Conservation (phyloP, 2,797 vertebrate genomes). For the Neomorphus geoffroyi region DNA sequence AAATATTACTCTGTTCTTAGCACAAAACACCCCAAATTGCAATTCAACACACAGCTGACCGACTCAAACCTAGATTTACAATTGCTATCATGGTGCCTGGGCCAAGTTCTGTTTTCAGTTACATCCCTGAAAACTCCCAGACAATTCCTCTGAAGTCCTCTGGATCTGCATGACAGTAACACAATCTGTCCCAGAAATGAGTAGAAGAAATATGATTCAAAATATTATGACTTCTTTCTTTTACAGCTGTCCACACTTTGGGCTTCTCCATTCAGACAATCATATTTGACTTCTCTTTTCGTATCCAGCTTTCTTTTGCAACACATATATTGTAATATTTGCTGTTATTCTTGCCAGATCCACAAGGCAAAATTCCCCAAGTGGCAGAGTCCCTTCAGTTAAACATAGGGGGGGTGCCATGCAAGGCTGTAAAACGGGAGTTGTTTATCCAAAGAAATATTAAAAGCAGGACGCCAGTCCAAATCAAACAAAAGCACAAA, state of each 20-base stretch:
- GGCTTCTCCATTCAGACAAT: background rate
- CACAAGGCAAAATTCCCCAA: conserved; percentile 7
- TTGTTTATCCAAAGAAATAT: conserved; percentile 61
- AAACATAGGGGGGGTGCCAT: background rate
- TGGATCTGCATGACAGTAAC: background rate
- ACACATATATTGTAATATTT: background rate
- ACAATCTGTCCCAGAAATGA: background rate
- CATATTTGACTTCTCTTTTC: background rate
- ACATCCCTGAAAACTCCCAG: background rate
- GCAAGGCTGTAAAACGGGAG: conserved; percentile 19
- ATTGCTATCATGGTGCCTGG: background rate
- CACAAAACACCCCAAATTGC: background rate
- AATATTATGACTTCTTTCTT: conserved; percentile 10
- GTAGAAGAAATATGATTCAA: background rate
- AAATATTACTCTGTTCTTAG: background rate
- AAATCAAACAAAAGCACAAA: conserved; percentile 67
- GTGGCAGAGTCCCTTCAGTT: conserved; percentile 20
- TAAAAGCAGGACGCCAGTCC: conserved; percentile 50
- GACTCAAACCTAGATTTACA: background rate
- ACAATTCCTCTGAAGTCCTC: conserved; percentile 2
- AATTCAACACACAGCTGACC: conserved; percentile 5
- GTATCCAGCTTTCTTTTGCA: background rate
- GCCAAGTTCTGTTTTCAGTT: conserved; percentile 14
- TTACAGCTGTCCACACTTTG: background rate
- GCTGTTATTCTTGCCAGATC: background rate